Percentiles rank a stretch among this genome's conserved stretches.
Evolutionary conservation across 92 coral and sea anemone genomes (phyloP).

Genomic region (Chrysogorgia sp.): DNA sequence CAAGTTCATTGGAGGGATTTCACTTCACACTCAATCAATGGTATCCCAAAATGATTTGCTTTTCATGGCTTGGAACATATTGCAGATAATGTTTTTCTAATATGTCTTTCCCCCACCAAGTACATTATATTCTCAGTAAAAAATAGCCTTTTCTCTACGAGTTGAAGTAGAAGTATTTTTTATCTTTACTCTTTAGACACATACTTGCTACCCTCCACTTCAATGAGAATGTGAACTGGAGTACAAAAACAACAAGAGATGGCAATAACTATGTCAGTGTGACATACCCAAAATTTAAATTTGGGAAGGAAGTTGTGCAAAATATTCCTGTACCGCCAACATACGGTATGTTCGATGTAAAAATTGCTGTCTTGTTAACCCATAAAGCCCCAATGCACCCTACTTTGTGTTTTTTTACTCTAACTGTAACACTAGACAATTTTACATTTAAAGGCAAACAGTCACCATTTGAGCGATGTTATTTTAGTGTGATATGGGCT

Average conservation of each 20-base stretch:
- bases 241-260: slow-evolving; percentile 17
- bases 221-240: slow-evolving; percentile 25
- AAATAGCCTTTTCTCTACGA: not conserved
- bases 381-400: slow-evolving; percentile 12
- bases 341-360: slow-evolving; percentile 8
- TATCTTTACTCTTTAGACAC: slow-evolving; percentile 17
- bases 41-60: too few species aligned
- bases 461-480: too few species aligned
- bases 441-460: too few species aligned
- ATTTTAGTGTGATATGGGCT: too few species aligned
- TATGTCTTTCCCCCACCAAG: too few species aligned
- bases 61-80: too few species aligned
- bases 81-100: too few species aligned
- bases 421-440: too few species aligned
- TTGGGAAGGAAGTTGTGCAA: slow-evolving; percentile 31
- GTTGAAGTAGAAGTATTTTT: slow-evolving; percentile 10
- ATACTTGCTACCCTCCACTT: slow-evolving; percentile 36
- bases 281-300: slow-evolving; percentile 34
- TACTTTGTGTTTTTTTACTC: not conserved
- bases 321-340: too few species aligned
- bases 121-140: not conserved
- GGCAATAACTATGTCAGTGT: too few species aligned
- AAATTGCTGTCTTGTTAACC: slow-evolving; percentile 5
- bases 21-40: too few species aligned
- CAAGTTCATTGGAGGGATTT: too few species aligned